A percentile compares a stretch with the other conserved stretches of the same genome.
phyloP scores from a whole-genome alignment of 2,113 vertebrate genomes.

The Myotis brandtii region DNA sequence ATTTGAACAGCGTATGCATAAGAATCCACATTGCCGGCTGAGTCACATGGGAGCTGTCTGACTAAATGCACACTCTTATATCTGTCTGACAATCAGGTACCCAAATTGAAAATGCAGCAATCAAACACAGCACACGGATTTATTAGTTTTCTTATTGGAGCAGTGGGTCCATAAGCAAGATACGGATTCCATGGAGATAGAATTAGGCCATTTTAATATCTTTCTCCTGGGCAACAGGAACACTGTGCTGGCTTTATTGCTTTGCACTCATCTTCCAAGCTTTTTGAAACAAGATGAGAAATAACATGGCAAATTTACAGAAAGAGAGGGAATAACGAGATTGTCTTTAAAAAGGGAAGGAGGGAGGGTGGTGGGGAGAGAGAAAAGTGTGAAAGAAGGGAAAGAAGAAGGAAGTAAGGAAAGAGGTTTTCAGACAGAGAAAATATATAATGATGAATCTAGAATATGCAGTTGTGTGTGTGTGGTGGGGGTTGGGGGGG shows the following conservation, averaged over 20 bases:
- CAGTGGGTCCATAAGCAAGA: background rate
- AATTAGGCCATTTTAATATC: background rate
- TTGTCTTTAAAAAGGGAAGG: background rate
- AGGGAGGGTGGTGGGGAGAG: too few species aligned
- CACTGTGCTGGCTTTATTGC: background rate
- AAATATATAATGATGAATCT: background rate
- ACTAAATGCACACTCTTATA: background rate
- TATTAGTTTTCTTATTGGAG: background rate
- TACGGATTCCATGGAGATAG: rapidly evolving
- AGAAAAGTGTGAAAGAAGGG: background rate
- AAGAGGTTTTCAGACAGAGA: background rate
- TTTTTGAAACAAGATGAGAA: background rate
- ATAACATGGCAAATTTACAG: background rate
- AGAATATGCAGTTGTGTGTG: background rate
- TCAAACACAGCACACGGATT: rapidly evolving
- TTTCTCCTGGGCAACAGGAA: background rate
- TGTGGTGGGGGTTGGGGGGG: too few species aligned
- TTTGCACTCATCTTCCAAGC: background rate
- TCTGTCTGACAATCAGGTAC: background rate
- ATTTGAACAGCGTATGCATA: background rate
- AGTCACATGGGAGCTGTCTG: background rate
- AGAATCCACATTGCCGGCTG: background rate
- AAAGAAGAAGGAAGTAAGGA: background rate
- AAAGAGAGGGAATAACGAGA: background rate
- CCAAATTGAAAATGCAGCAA: background rate